These are phyloP conservation scores for Limosa lapponica DNA, from an alignment of 2,797 vertebrate genomes.

Conservation along the genomic window DNA sequence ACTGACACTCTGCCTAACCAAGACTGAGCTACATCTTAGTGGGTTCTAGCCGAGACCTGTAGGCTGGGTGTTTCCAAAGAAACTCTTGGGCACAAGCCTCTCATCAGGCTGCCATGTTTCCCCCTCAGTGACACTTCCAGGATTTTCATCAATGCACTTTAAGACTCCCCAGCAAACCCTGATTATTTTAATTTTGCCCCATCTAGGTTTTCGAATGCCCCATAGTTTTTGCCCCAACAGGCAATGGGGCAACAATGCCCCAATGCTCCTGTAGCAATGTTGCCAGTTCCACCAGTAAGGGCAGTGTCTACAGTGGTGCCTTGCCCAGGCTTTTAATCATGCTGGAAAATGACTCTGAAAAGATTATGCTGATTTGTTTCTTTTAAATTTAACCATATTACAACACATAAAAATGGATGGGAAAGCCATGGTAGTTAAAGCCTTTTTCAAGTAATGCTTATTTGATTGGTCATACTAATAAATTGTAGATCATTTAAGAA, in stretches of 20 bases:
- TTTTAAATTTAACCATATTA: not conserved
- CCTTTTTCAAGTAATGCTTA: slow-evolving; percentile 7
- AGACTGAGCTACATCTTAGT: not conserved
- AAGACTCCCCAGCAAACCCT: not conserved
- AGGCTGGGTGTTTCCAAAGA: not conserved
- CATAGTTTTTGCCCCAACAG: not conserved
- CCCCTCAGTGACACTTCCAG: not conserved
- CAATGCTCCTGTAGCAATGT: accelerated
- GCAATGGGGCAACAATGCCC: accelerated
- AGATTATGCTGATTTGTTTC: not conserved
- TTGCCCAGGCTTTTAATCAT: not conserved
- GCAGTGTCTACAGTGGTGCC: not conserved
- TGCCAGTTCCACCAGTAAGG: not conserved
- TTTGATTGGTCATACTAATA: slow-evolving; percentile 20
- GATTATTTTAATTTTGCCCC: not conserved
- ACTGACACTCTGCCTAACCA: not conserved
- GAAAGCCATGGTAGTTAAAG: not conserved
- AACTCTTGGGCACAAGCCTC: not conserved
- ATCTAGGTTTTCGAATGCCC: not conserved
- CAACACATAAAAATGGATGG: not conserved
- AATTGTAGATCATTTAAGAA: slow-evolving; percentile 40
- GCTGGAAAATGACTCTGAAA: not conserved
- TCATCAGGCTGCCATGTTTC: not conserved
- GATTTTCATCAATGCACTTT: not conserved
- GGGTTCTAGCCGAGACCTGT: not conserved